phyloP scores from a whole-genome alignment of 2,888 invertebrate genomes.

The Perdita meconis region DNA sequence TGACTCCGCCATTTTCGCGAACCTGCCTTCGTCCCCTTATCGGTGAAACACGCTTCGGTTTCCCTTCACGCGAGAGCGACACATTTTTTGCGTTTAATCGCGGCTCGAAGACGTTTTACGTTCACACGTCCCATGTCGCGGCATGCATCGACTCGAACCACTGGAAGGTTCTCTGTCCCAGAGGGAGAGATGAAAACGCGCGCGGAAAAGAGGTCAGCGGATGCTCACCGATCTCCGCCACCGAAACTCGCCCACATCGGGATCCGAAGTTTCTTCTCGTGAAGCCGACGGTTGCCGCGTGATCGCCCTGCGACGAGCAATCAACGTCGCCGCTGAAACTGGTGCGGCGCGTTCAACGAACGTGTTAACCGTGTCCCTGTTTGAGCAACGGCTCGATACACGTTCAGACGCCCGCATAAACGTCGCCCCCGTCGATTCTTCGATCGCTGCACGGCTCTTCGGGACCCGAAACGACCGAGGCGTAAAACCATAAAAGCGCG shows the following conservation, averaged over 20 bases:
- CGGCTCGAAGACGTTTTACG: neutral
- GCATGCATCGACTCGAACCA: slow-evolving; percentile 3
- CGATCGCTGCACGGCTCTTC: too few relatives aligned
- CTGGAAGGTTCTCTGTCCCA: neutral
- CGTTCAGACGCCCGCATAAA: neutral
- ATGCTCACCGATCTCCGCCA: neutral
- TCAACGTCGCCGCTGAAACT: neutral
- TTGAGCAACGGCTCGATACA: neutral
- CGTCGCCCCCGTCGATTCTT: too few relatives aligned
- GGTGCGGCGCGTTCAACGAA: neutral
- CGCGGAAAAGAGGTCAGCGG: slow-evolving; percentile 5
- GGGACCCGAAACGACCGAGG: neutral
- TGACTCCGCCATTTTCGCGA: slow-evolving; percentile 41
- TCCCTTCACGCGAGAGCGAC: neutral
- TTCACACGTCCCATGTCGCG: neutral
- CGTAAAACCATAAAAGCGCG: neutral
- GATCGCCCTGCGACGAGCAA: slow-evolving; percentile 10
- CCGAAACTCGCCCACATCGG: neutral
- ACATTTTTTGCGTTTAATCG: slow-evolving; percentile 4
- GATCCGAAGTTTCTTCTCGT: neutral
- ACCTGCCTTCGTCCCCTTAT: neutral
- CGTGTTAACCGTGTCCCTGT: neutral
- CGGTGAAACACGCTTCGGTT: neutral
- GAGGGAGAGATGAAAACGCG: slow-evolving; percentile 4
- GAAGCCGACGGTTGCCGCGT: neutral